Base-by-base conservation (phyloP, 37 sponge, comb jelly and placozoan genomes). In the Corticium candelabrum region DNA sequence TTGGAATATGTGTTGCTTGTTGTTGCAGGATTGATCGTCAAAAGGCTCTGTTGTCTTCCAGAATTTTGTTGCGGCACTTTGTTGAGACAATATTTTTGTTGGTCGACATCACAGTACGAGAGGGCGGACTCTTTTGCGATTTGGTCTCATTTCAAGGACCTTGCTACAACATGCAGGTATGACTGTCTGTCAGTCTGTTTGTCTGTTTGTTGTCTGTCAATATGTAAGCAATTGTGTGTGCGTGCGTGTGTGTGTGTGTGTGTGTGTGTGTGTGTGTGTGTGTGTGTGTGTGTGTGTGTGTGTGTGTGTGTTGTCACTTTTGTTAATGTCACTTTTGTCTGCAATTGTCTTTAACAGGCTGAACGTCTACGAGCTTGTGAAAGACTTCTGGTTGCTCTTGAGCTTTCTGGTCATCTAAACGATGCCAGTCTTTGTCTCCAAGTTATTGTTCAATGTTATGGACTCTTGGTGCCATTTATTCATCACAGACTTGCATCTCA, bases 371-470 rank as follows among this genome's bases (percentile, higher is more conserved):
- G 77, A 3, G 77, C 33, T 36, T 7, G 11, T n/a, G 33, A 71
- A 31, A 7, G 29, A 7, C 29, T 15, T 15, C 11, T 92, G 35
- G 82, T 86, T 7, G 96, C 85, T 11, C 11, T 92, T 41, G 86
- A 92, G 37, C 84, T 89, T 68, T 71, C 82, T 21, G 84, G 84
- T 21, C 37, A 68, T 71, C 31, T 96, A 39, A 83, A 89, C 68
- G 88, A 87, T 37, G 43, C 79, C 86, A 88, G 76, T 90, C 85
- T 39, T 90, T 89, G 40, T 89, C 84, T 0, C 90, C 95, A 96
- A 62, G 79, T 80, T 5, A 86, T 89, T 11, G 88, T 96, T 38
- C 80, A 82, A 78, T 68, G 79, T 41, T 92, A 89, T 70, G 86
- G 88, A 0, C 68, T 96, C 4, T 78, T 96, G 50, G 82, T 82